A percentile compares a stretch with the other conserved stretches of the same genome.
phyloP scores from a whole-genome alignment of 1,140 invertebrate species.

The Streblospio benedicti region DNA sequence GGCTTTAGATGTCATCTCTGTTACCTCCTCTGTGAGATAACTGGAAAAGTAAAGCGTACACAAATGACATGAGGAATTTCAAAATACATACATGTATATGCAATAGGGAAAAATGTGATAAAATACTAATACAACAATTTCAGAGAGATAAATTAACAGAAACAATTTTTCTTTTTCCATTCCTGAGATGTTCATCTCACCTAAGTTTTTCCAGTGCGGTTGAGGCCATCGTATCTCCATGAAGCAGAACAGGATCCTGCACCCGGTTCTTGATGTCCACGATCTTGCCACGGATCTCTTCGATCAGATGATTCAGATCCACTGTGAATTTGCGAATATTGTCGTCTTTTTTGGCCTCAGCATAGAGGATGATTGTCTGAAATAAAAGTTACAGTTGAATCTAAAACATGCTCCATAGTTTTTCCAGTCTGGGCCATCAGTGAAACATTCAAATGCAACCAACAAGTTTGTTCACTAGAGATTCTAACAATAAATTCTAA shows the following conservation, averaged over 20 bases:
- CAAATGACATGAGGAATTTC: no score
- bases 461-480: no score
- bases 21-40: slow-evolving; percentile 23
- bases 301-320: slow-evolving; percentile 39
- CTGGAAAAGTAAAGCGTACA: no score
- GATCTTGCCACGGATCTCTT: slow-evolving; percentile 32
- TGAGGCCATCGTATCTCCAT: slow-evolving; percentile 34
- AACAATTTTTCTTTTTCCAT: no score
- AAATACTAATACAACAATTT: no score
- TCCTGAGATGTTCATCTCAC: no score
- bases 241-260: slow-evolving; percentile 38
- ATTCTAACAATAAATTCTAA: no score
- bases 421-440: neutral
- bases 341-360: slow-evolving; percentile 48
- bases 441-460: neutral
- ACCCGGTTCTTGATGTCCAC: slow-evolving; percentile 38
- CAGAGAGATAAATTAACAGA: no score
- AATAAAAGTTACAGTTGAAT: neutral
- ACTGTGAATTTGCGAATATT: slow-evolving; percentile 45
- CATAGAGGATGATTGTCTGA: slow-evolving; percentile 41
- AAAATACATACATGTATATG: no score
- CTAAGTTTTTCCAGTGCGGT: slow-evolving; percentile 38
- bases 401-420: no score
- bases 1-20: slow-evolving; percentile 32
- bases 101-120: no score